phyloP scores from a whole-genome alignment of 1,140 invertebrate genomes.

The Mamestra configurata region DNA sequence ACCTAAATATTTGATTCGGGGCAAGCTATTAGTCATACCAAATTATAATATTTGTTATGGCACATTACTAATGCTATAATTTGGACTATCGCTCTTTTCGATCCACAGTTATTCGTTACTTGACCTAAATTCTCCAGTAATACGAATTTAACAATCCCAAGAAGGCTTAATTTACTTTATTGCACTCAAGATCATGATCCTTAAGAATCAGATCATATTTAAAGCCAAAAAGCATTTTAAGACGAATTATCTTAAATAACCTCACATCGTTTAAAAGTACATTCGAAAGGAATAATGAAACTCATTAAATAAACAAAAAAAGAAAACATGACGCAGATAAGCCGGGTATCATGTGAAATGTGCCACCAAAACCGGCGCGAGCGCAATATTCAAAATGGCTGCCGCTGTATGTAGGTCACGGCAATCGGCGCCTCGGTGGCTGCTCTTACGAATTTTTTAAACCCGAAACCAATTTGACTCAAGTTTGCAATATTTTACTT shows the following conservation, averaged over 20 bases:
- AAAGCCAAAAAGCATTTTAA: slow-evolving; percentile 8
- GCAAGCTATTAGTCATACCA: slow-evolving; percentile 39
- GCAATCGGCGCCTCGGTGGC: slow-evolving; percentile 52
- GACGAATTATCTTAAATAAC: slow-evolving; percentile 43
- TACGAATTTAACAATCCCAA: slow-evolving; percentile 1
- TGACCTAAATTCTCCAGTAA: slow-evolving; percentile 11
- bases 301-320: slow-evolving; percentile 49
- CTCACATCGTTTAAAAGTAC: slow-evolving; percentile 13
- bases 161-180: background rate
- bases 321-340: slow-evolving; percentile 56
- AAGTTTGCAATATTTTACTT: slow-evolving; percentile 39
- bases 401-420: slow-evolving; percentile 63
- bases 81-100: slow-evolving; percentile 25
- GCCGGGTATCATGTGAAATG: slow-evolving; percentile 69
- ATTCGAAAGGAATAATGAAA: slow-evolving; percentile 33
- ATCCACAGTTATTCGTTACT: slow-evolving; percentile 20
- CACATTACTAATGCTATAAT: slow-evolving; percentile 40
- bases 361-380: slow-evolving; percentile 67
- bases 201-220: slow-evolving; percentile 13
- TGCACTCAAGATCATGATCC: background rate
- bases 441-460: slow-evolving; percentile 46
- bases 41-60: slow-evolving; percentile 42
- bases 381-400: slow-evolving; percentile 76
- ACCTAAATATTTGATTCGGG: slow-evolving; percentile 44
- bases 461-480: slow-evolving; percentile 30